Conservation (phyloP, 2,113 vertebrate species). For the Bubo bubo region DNA sequence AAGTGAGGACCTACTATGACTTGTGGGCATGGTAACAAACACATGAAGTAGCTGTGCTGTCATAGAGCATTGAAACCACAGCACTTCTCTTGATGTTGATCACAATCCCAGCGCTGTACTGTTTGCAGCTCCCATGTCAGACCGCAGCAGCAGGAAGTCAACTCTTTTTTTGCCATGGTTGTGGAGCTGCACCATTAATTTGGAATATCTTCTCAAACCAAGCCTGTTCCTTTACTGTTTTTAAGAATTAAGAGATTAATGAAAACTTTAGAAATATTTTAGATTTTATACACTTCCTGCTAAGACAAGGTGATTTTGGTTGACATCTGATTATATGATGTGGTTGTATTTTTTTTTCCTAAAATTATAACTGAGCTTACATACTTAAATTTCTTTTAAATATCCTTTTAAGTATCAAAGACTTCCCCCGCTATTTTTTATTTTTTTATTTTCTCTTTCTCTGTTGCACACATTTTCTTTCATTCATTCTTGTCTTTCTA, state of each 20-base stretch:
- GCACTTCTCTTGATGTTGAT: fast-evolving
- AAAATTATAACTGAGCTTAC: background rate
- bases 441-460: background rate
- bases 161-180: background rate
- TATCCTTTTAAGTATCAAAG: background rate
- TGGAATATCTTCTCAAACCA: background rate
- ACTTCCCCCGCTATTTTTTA: background rate
- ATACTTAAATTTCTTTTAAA: background rate
- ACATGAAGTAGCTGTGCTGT: background rate
- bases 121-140: background rate
- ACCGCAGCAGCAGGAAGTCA: background rate
- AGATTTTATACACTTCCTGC: background rate
- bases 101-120: fast-evolving
- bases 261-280: background rate
- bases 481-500: background rate
- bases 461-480: background rate
- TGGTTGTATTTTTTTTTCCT: background rate
- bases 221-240: background rate
- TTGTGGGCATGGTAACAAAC: background rate
- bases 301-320: background rate
- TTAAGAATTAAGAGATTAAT: background rate
- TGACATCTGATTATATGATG: background rate
- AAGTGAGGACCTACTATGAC: background rate
- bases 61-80: background rate
- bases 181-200: background rate